These are phyloP conservation scores for Panzeria rudis DNA, from an alignment of 2,888 invertebrate species.

Conservation along the genomic window DNA sequence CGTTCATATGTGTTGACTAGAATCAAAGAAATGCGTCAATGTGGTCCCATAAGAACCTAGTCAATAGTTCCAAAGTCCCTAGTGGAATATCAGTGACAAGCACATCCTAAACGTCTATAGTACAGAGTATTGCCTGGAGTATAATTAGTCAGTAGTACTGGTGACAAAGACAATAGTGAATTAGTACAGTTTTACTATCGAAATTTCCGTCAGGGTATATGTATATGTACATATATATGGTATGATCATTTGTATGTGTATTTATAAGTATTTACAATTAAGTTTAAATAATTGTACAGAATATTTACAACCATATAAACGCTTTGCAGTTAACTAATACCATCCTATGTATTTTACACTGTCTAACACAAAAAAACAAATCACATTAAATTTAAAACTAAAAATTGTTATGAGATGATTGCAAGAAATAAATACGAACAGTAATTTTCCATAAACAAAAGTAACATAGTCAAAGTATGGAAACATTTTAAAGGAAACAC, in stretches of 20 bases:
- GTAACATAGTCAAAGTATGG: not conserved
- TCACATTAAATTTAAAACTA: not conserved
- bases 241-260: not conserved
- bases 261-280: conserved; percentile 35
- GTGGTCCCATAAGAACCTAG: too few species aligned
- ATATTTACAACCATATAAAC: conserved; percentile 38
- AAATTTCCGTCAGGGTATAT: too few species aligned
- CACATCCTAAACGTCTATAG: too few species aligned
- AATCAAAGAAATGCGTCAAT: too few species aligned
- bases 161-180: too few species aligned
- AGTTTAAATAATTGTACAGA: conserved; percentile 48
- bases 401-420: not conserved
- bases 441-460: not conserved
- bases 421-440: not conserved
- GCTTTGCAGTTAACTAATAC: not conserved
- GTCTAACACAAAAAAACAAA: conserved; percentile 4
- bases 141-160: too few species aligned
- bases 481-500: not conserved
- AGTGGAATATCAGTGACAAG: too few species aligned
- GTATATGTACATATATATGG: not conserved
- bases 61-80: too few species aligned
- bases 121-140: too few species aligned
- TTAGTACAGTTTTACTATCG: too few species aligned
- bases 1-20: too few species aligned
- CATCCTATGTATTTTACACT: not conserved